These are phyloP conservation scores for Leptinotarsa defecta DNA, from an alignment of 1,140 invertebrate species.

Conservation along the genomic window DNA sequence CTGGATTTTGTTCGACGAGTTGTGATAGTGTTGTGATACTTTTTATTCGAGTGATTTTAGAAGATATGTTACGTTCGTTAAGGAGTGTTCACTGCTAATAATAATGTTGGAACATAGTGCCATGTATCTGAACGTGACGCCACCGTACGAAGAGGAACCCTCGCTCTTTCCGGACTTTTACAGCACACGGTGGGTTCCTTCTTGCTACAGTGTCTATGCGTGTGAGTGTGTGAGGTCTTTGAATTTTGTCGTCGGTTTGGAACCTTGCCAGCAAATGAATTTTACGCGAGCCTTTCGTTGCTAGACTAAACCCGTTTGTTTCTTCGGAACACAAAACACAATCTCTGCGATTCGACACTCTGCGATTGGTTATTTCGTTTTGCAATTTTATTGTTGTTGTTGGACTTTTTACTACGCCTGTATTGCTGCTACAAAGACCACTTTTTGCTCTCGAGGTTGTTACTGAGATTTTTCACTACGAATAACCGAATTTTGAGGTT, in stretches of 20 bases:
- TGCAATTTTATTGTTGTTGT: conserved; percentile 14
- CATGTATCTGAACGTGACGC: conserved; percentile 52
- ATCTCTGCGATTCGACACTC: conserved; percentile 27
- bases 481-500: background rate
- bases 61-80: conserved; percentile 23
- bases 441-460: background rate
- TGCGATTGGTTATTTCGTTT: conserved; percentile 24
- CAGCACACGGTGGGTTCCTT: conserved; percentile 47
- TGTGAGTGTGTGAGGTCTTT: conserved; percentile 29
- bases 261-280: conserved; percentile 23
- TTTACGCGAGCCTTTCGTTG: conserved; percentile 29
- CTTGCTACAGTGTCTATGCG: conserved; percentile 25
- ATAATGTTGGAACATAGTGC: conserved; percentile 54
- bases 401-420: background rate
- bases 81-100: conserved; percentile 29
- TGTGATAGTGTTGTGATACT: conserved; percentile 20
- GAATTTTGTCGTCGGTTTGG: conserved; percentile 18
- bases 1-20: conserved; percentile 8
- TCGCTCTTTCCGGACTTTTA: conserved; percentile 53
- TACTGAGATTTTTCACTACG: background rate
- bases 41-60: background rate
- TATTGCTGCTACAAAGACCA: background rate
- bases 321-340: conserved; percentile 21
- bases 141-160: conserved; percentile 48
- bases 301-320: conserved; percentile 30